Evolutionary conservation across 2,888 invertebrate species (phyloP).

Genomic region (Platerodrilus igneus): DNA sequence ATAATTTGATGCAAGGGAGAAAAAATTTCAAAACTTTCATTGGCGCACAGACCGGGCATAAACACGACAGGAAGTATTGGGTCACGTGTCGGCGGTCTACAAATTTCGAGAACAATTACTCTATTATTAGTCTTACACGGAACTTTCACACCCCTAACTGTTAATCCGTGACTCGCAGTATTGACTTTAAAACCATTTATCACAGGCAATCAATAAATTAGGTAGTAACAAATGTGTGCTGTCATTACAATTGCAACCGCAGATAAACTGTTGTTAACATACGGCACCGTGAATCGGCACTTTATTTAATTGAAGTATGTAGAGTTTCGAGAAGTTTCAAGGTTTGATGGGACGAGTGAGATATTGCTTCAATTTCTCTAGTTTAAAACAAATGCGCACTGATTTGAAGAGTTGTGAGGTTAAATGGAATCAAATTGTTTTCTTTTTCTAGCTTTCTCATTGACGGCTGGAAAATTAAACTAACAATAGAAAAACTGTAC

Average conservation of each 20-base stretch:
- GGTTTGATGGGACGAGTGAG: too few relatives aligned
- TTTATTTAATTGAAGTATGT: conserved; percentile 21
- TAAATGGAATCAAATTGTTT: conserved; percentile 9
- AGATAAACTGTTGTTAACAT: conserved; percentile 16
- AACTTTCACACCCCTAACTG: conserved; percentile 30
- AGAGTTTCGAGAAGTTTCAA: too few relatives aligned
- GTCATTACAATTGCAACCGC: conserved; percentile 22
- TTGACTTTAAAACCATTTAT: conserved; percentile 30
- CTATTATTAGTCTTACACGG: conserved; percentile 31
- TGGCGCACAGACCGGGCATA: conserved; percentile 11
- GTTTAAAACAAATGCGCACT: too few relatives aligned
- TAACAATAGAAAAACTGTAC: too few relatives aligned
- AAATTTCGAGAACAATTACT: conserved; percentile 34
- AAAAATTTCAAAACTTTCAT: conserved; percentile 16
- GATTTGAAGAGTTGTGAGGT: too few relatives aligned
- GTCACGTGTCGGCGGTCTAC: conserved; percentile 31
- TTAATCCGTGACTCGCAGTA: conserved; percentile 25
- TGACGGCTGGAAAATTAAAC: too few relatives aligned
- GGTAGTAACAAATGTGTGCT: conserved; percentile 19
- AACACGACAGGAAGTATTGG: conserved; percentile 32
- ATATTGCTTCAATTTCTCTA: too few relatives aligned
- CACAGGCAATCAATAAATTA: conserved; percentile 30
- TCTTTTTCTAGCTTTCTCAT: conserved; percentile 5
- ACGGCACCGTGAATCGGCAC: conserved; percentile 20
- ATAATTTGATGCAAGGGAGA: conserved; percentile 20